These are phyloP conservation scores for Hypanus sabinus DNA, from an alignment of 2,113 vertebrate genomes.

Conservation along the genomic window DNA sequence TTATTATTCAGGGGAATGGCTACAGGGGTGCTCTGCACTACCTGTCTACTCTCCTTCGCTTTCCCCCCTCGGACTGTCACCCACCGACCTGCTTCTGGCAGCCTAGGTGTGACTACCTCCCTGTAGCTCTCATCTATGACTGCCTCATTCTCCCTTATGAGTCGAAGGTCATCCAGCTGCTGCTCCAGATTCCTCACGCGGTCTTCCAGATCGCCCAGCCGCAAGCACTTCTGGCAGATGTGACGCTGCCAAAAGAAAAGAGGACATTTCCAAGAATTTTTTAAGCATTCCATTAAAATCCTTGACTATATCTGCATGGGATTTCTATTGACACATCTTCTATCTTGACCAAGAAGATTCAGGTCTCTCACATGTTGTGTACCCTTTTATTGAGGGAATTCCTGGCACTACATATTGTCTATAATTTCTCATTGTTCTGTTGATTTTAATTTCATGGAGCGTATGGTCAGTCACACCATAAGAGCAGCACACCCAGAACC, in stretches of 20 bases:
- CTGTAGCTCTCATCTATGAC: too few relatives aligned
- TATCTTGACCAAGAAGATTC: not conserved
- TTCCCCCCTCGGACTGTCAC: too few relatives aligned
- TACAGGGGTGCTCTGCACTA: too few relatives aligned
- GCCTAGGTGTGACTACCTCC: too few relatives aligned
- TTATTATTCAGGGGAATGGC: too few relatives aligned
- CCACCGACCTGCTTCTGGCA: too few relatives aligned
- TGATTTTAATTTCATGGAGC: not conserved
- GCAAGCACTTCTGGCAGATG: too few relatives aligned
- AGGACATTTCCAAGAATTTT: not conserved
- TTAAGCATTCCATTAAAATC: not conserved
- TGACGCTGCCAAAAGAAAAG: not conserved
- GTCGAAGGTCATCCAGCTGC: too few relatives aligned
- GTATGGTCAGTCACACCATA: not conserved
- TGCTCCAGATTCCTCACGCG: too few relatives aligned
- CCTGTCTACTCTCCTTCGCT: too few relatives aligned
- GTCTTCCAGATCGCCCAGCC: too few relatives aligned
- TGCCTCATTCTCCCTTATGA: too few relatives aligned
- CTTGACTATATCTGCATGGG: not conserved
- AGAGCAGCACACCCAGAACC: not conserved
- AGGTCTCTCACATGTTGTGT: not conserved
- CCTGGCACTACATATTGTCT: not conserved
- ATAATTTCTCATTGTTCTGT: not conserved
- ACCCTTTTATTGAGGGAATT: not conserved
- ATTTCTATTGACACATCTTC: not conserved